Evolutionary conservation across 2,888 invertebrate genomes (phyloP), one percentile per base, ranked within the genome.

Genomic region (Ormyrus thymus): DNA sequence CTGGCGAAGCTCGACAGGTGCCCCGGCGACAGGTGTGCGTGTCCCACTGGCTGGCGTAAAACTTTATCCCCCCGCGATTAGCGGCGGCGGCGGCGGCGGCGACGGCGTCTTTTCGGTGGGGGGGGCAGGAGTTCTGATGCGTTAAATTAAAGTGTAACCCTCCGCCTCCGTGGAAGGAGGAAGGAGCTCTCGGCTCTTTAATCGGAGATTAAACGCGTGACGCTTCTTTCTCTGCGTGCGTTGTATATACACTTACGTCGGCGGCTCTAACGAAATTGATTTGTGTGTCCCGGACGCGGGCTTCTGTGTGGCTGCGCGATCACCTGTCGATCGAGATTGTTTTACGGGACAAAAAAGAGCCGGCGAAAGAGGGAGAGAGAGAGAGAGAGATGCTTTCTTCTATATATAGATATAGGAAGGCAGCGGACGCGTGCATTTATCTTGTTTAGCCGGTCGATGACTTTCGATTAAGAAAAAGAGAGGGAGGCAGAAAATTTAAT

Each of bases 91-190:
- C 55, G 2, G 48, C 10, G 59, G 11, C 7, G 7, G 48, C n/a
- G 56, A 29, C 53, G 62, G 46, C 10, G 65, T 9, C 45, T 45
- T 45, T 29, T 29, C 13, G 48, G n/a, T n/a, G n/a, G 62, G 43
- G n/a, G 65, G 46, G 4, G 29, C 11, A 79, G 83, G 84, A 83
- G 86, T 84, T 78, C 83, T 86, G 88, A 89, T 88, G 89, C 89
- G 89, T 89, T 89, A 89, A 89, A 89, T 89, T 89, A 87, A 88
- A 88, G 86, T 87, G 86, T 85, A 87, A 88, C 84, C 86, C 85
- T 29, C 29, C 29, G 3, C 29, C 29, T 4, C 29, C 29, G 29
- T 84, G 82, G 55, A 51, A 62, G 55, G 48, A 13, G n/a, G 56
- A 78, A 76, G 75, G 69, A 81, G 71, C 45, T 50, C 62, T 48